These are phyloP conservation scores for Psilopogon haemacephalus DNA, from an alignment of 2,113 vertebrate species.

Conservation along the genomic window DNA sequence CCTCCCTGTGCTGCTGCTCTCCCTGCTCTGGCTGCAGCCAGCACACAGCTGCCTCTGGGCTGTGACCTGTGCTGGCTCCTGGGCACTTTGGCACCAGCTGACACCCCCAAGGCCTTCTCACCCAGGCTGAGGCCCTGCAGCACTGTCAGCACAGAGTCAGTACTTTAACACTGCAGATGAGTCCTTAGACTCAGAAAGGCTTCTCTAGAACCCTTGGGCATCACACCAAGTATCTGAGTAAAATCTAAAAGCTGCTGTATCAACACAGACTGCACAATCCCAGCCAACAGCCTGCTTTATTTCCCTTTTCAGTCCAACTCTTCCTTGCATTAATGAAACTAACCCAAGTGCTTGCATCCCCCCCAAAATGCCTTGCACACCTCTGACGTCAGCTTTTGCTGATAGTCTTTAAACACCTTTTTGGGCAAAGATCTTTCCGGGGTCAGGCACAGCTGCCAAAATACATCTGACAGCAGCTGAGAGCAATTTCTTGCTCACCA, in stretches of 20 bases:
- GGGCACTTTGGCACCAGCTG: too few species aligned
- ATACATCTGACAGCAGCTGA: not conserved
- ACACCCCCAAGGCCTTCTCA: too few species aligned
- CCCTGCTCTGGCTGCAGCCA: too few species aligned
- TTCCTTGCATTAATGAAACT: not conserved
- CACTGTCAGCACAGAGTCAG: not conserved
- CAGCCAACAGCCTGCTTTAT: not conserved
- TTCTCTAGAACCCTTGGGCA: not conserved
- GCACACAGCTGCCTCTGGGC: too few species aligned
- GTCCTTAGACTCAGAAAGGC: not conserved
- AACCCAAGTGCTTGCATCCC: not conserved
- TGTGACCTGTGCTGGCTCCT: too few species aligned
- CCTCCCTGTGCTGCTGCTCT: too few species aligned
- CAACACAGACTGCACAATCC: not conserved
- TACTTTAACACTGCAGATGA: not conserved
- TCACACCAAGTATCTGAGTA: not conserved
- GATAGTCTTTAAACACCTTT: not conserved
- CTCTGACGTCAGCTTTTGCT: not conserved
- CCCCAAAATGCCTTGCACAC: not conserved
- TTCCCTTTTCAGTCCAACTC: not conserved
- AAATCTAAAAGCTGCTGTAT: not conserved
- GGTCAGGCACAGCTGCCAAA: not conserved
- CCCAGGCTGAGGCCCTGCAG: too few species aligned
- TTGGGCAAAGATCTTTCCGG: not conserved
- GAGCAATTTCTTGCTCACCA: not conserved